These are phyloP conservation scores for Yponomeuta evonymella DNA, from an alignment of 2,888 invertebrate species.

Conservation along the genomic window DNA sequence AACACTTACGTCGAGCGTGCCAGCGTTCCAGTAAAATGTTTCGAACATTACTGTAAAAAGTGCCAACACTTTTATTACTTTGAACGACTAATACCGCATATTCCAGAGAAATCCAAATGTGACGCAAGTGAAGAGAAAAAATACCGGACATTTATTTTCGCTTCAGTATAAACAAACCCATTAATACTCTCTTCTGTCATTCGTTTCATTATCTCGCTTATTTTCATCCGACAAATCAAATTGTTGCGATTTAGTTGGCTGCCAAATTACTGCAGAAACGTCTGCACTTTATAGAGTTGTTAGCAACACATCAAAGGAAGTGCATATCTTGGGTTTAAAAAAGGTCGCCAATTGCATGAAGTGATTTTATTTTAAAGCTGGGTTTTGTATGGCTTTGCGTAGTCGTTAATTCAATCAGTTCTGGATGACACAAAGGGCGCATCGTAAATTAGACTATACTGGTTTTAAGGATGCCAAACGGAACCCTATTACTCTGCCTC, in stretches of 20 bases:
- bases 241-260: neutral
- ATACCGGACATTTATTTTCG: neutral
- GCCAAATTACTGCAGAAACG: neutral
- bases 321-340: neutral
- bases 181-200: neutral
- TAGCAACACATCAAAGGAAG: neutral
- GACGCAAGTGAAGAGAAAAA: neutral
- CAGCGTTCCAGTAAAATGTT: neutral
- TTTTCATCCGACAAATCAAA: neutral
- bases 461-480: too few species aligned
- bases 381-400: too few species aligned
- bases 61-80: too few species aligned
- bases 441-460: too few species aligned
- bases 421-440: too few species aligned
- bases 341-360: neutral
- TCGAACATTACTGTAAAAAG: neutral
- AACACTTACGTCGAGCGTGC: too few species aligned
- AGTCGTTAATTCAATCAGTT: too few species aligned
- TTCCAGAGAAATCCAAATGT: neutral
- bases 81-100: neutral
- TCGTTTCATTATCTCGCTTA: neutral
- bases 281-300: neutral
- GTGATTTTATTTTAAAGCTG: too few species aligned
- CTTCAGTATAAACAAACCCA: neutral
- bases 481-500: too few species aligned